Evolutionary conservation across 2,113 vertebrate species (phyloP).

Genomic region (Carollia perspicillata): DNA sequence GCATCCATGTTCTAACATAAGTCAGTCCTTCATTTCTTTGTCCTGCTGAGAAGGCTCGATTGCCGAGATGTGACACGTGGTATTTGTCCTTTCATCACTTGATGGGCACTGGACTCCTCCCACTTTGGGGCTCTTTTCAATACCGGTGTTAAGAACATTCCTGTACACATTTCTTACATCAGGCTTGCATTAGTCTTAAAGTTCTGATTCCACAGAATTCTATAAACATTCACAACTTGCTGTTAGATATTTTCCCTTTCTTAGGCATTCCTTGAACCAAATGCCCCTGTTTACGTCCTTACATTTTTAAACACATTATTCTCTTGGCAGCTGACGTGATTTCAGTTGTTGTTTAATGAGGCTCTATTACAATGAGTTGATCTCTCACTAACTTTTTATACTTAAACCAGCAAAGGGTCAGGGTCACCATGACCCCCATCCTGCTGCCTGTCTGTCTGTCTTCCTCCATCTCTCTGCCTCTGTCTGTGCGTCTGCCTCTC

Average conservation of each 20-base stretch:
- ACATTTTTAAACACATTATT: neutral
- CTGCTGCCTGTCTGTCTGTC: neutral
- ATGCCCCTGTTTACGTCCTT: neutral
- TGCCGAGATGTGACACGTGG: accelerated
- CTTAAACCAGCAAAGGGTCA: neutral
- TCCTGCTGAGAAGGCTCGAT: neutral
- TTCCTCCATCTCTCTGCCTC: neutral
- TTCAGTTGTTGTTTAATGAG: neutral
- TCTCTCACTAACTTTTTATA: neutral
- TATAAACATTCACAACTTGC: neutral
- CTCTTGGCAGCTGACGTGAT: neutral
- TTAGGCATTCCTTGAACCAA: neutral
- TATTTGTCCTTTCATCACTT: neutral
- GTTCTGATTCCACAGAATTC: neutral
- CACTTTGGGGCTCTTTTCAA: neutral
- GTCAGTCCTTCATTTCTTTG: neutral
- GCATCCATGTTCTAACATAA: too few relatives aligned
- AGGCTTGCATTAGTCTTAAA: neutral
- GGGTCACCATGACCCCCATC: neutral
- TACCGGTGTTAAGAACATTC: neutral
- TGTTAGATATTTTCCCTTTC: neutral
- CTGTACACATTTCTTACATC: neutral
- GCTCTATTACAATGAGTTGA: neutral
- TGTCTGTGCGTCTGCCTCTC: neutral
- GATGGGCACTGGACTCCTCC: neutral